Conservation (phyloP, 2,797 vertebrate species). For the Calcarius lapponicus region DNA sequence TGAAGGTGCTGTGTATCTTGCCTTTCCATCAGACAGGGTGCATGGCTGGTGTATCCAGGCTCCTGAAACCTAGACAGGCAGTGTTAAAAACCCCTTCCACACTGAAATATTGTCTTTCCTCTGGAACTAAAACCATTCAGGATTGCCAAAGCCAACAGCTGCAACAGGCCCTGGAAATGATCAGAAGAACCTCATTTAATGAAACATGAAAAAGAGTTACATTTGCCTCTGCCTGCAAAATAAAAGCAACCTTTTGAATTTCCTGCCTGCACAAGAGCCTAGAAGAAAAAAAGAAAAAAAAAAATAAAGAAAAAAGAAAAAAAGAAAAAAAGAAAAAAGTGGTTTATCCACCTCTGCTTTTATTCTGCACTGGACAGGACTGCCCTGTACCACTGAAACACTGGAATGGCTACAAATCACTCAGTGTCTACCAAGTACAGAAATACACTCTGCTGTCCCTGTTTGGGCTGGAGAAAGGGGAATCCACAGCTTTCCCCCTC, state of each 20-base stretch:
- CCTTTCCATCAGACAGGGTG: background rate
- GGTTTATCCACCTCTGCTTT: background rate
- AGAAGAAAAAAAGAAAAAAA: background rate
- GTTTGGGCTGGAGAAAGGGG: background rate
- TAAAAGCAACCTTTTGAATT: background rate
- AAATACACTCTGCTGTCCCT: background rate
- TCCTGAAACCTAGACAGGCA: background rate
- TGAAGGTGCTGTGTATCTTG: background rate
- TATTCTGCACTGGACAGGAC: background rate
- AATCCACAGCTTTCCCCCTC: background rate
- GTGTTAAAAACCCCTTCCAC: background rate
- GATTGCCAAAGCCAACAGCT: background rate
- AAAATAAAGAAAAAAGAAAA: background rate
- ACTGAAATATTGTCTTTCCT: background rate
- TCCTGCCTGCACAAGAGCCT: background rate
- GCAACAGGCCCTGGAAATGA: background rate
- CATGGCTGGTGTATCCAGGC: background rate
- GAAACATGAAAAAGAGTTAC: background rate
- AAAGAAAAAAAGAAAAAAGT: background rate
- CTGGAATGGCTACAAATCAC: background rate
- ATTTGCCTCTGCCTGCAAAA: background rate
- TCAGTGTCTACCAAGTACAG: accelerated
- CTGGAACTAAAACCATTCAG: background rate
- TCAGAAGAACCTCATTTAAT: background rate
- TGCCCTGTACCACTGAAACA: background rate